Percentiles rank a stretch among this genome's conserved stretches.
phyloP scores from a whole-genome alignment of 2,113 vertebrate species.

The Oncorhynchus mykiss region DNA sequence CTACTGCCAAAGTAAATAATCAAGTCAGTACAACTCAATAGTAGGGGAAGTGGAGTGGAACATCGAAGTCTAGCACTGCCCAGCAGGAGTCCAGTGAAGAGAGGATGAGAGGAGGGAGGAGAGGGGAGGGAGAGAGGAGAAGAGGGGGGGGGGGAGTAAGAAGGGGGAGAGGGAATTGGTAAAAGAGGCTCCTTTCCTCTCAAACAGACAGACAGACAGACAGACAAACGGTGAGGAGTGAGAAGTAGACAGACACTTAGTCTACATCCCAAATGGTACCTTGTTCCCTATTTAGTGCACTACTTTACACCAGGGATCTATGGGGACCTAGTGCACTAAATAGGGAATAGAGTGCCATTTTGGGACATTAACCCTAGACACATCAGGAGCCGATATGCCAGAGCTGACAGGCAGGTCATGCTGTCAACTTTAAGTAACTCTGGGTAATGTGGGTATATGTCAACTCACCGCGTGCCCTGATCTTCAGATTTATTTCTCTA shows the following conservation, averaged over 20 bases:
- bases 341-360: no score
- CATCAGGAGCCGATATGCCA: conserved; percentile 27
- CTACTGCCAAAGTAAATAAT: no score
- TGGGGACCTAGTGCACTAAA: no score
- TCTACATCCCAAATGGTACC: no score
- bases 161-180: conserved; percentile 13
- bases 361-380: conserved; percentile 3
- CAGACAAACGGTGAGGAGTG: conserved; percentile 32
- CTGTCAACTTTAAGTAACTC: conserved; percentile 50
- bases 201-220: neutral
- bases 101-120: neutral
- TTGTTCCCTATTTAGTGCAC: no score
- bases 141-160: neutral
- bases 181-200: conserved; percentile 26
- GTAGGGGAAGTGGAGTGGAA: neutral
- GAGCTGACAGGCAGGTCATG: conserved; percentile 57
- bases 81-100: no score
- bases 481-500: conserved; percentile 57
- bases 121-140: neutral
- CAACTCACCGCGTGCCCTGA: conserved; percentile 34
- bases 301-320: no score
- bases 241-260: no score
- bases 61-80: neutral
- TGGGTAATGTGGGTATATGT: conserved; percentile 27
- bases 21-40: neutral